Conservation (phyloP, 2,113 vertebrate species). For the Myrmecophaga tridactyla region DNA sequence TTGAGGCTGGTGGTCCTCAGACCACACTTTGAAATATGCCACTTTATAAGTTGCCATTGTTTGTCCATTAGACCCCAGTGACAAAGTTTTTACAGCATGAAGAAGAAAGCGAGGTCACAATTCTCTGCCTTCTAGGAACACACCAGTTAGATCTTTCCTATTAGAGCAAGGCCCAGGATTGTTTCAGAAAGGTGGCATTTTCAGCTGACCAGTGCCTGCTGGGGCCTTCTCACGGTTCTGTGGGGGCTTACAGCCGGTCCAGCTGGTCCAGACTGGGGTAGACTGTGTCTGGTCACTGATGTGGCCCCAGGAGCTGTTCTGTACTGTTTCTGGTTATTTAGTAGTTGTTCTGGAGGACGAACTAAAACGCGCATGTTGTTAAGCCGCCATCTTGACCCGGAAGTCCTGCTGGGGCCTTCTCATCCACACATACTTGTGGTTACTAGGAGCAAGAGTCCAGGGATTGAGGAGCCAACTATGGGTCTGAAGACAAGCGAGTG, state of each 20-base stretch:
- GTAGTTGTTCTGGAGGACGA: too few relatives aligned
- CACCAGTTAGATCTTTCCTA: neutral
- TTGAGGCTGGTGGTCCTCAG: neutral
- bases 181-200: neutral
- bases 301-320: too few relatives aligned
- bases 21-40: neutral
- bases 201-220: neutral
- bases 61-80: neutral
- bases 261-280: too few relatives aligned
- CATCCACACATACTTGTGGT: neutral
- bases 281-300: too few relatives aligned
- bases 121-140: neutral
- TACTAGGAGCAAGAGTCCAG: neutral
- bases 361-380: too few relatives aligned
- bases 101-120: neutral
- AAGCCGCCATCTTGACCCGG: too few relatives aligned
- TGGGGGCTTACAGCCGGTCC: too few relatives aligned
- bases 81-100: neutral
- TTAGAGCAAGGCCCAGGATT: neutral
- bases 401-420: neutral
- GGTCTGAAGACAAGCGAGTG: neutral
- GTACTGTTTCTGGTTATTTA: too few relatives aligned
- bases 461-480: neutral
- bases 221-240: neutral
- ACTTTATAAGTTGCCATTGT: neutral